Conservation (phyloP, 2,797 vertebrate genomes). For the Pangasius larnaudii region DNA sequence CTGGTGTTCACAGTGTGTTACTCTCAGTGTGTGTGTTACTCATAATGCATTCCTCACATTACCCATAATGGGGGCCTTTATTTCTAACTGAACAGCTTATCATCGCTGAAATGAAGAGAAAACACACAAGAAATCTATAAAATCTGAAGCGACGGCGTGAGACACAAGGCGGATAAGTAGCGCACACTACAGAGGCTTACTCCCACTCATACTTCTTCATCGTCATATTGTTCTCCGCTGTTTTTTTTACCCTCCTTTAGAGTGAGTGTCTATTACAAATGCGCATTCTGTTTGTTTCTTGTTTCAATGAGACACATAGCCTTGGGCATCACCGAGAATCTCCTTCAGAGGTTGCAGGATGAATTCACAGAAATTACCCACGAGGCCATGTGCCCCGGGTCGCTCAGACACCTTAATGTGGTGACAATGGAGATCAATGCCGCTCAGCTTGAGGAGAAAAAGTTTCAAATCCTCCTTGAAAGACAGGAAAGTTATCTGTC, state of each 20-base stretch:
- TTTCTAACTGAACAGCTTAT: background rate
- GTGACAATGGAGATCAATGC: constrained; percentile 36
- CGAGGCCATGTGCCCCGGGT: constrained; percentile 65
- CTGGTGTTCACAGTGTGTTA: background rate
- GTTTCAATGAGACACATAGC: constrained; percentile 70
- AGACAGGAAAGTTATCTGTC: constrained; percentile 55
- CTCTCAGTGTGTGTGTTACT: background rate
- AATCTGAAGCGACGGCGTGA: background rate
- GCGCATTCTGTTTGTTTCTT: constrained; percentile 74
- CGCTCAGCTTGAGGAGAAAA: constrained; percentile 51
- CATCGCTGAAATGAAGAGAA: background rate
- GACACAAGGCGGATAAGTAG: background rate
- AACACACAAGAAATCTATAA: background rate
- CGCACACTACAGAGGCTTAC: background rate
- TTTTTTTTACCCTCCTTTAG: constrained; percentile 31
- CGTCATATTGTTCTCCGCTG: background rate
- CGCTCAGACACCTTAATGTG: constrained; percentile 55
- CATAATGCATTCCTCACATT: background rate
- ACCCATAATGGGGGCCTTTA: background rate
- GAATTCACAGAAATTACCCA: constrained; percentile 72
- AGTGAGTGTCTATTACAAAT: constrained; percentile 54
- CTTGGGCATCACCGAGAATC: constrained; percentile 66
- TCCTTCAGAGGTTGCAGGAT: constrained; percentile 71
- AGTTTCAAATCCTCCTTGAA: constrained; percentile 65
- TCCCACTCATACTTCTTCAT: background rate